These are phyloP conservation scores for Chloromyia formosa DNA, from an alignment of 2,888 invertebrate genomes.

Conservation along the genomic window DNA sequence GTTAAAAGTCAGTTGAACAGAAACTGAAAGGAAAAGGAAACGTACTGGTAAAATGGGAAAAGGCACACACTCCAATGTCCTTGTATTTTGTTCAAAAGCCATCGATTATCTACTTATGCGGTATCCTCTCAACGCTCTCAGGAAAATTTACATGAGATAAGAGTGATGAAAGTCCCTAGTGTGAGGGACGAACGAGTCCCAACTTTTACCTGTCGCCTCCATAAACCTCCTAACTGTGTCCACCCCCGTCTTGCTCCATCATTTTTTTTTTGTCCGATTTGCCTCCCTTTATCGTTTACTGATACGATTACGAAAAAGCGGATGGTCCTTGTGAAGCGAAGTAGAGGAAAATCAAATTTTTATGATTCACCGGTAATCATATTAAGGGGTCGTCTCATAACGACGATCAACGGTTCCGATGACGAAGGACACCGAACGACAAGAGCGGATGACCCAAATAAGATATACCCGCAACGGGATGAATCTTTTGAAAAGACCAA, in stretches of 20 bases:
- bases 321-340: conserved; percentile 29
- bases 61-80: too few species aligned
- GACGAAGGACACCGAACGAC: not conserved
- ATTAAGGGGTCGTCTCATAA: conserved; percentile 11
- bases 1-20: too few species aligned
- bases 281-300: not conserved
- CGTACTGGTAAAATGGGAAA: too few species aligned
- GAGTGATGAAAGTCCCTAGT: too few species aligned
- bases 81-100: too few species aligned
- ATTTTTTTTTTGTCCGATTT: not conserved
- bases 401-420: not conserved
- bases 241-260: too few species aligned
- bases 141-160: too few species aligned
- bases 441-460: not conserved
- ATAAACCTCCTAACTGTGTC: too few species aligned
- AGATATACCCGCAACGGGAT: not conserved
- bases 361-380: conserved; percentile 38
- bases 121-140: too few species aligned
- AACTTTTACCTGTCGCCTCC: not conserved
- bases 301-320: conserved; percentile 3
- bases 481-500: not conserved
- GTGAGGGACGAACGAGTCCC: too few species aligned
- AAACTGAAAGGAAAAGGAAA: too few species aligned
- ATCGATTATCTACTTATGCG: too few species aligned
- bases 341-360: conserved; percentile 37